A percentile compares a stretch with the other conserved stretches of the same genome.
Conservation (phyloP, 1,140 invertebrate species). For the Halotydeus destructor region DNA sequence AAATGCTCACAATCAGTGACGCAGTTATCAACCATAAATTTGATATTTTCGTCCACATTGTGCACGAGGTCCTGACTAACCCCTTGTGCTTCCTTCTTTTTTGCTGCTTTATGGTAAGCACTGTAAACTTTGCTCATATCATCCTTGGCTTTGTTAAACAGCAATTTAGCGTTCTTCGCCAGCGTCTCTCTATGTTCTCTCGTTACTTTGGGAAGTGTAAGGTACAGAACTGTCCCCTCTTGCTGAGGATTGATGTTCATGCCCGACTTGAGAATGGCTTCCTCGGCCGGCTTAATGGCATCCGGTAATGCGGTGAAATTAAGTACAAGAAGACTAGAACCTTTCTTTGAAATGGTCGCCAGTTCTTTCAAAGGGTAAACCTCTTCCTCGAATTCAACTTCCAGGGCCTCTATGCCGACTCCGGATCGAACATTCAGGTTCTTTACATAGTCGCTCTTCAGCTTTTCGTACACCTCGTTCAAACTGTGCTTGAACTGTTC, state of each 20-base stretch:
- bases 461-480: background rate
- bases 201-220: slow-evolving; percentile 73
- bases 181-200: slow-evolving; percentile 70
- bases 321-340: slow-evolving; percentile 2
- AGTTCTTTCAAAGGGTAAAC: slow-evolving; percentile 6
- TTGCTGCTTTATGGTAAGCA: slow-evolving; percentile 42
- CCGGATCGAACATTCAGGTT: slow-evolving; percentile 6
- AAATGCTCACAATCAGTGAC: too few species aligned
- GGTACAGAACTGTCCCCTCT: slow-evolving; percentile 67
- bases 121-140: slow-evolving; percentile 53
- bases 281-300: slow-evolving; percentile 10
- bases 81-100: slow-evolving; percentile 27
- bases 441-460: slow-evolving; percentile 1
- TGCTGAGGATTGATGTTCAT: slow-evolving; percentile 86
- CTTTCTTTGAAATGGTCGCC: slow-evolving; percentile 6
- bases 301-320: slow-evolving; percentile 8
- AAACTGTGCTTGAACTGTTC: slow-evolving; percentile 3
- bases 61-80: slow-evolving; percentile 40
- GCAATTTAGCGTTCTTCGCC: slow-evolving; percentile 58
- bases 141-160: slow-evolving; percentile 58
- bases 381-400: slow-evolving; percentile 7
- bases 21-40: slow-evolving; percentile 4
- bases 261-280: slow-evolving; percentile 6
- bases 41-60: slow-evolving; percentile 37
- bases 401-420: slow-evolving; percentile 3